Evolutionary conservation across 2,888 invertebrate species (phyloP), one percentile per base, ranked within the genome.

Genomic region (Acronicta psi): DNA sequence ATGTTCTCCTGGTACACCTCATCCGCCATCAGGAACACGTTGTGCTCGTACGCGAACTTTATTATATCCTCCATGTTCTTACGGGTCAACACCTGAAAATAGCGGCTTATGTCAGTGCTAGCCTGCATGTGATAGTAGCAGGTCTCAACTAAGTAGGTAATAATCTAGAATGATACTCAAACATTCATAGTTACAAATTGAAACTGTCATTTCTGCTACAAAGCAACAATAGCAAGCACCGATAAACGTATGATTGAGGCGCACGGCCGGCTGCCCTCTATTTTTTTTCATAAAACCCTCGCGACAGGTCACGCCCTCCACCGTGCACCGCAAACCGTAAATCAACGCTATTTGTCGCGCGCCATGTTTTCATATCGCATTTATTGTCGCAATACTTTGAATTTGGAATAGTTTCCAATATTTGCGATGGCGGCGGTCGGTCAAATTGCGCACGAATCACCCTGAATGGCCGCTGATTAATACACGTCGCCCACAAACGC

Each of bases 1-100:
- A 99, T 95, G 85, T 99, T 99, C 84, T 99, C 97, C 91, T 99
- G 99, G 85, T 99, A 99, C 14, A 98, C 98, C 89, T 99, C 99
- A 87, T 99, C 99, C 34, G 98, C 98, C 73, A 99, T 89, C 11
- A 99, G 81, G 85, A 99, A 96, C n/a, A 99, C 92, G n/a, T 96
- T 95, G 81, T 97, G 96, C 65, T 96, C 95, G 73, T 98, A 94
- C 0, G 99, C 99, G 89, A 99, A 99, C 85, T 96, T 96, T 68
- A 99, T 97, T 61, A 99, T 96, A 69, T 96, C 96, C 85, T 97
- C 96, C 70, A 99, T 99, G 85, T 99, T 99, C 58, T 97, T 88
- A 45, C 96, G 95, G 0, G 97, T 96, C 53, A 99, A 92, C 8
- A 99, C 99, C 91, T 90, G 73, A 0, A 57, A 37, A 11, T 13